phyloP scores from a whole-genome alignment of 2,888 invertebrate genomes.

The Timema cristinae region DNA sequence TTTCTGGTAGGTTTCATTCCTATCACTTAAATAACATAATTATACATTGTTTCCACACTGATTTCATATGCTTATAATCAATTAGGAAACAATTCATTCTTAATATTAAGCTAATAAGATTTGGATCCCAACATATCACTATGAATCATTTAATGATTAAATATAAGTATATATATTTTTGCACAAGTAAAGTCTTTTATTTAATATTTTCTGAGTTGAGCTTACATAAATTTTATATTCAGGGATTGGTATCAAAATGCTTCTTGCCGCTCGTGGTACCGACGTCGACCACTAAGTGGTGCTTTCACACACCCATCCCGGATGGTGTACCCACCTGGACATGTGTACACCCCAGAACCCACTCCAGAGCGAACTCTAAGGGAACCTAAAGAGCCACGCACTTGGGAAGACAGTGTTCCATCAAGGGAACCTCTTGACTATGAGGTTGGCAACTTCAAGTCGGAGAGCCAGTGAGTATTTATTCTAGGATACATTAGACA shows the following conservation, averaged over 20 bases:
- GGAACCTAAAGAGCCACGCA: constrained; percentile 49
- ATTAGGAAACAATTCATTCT: too few species aligned
- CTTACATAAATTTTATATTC: constrained; percentile 26
- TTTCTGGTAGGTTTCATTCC: too few species aligned
- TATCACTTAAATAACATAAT: too few species aligned
- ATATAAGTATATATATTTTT: too few species aligned
- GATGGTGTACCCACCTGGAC: constrained; percentile 90
- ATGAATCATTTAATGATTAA: too few species aligned
- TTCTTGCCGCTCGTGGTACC: constrained; percentile 80
- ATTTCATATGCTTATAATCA: too few species aligned
- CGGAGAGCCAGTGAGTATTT: constrained; percentile 77
- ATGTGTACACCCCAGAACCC: constrained; percentile 73
- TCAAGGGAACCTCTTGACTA: constrained; percentile 78
- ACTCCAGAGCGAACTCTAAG: constrained; percentile 47
- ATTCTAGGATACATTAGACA: not conserved
- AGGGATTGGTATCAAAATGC: constrained; percentile 89
- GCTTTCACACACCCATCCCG: constrained; percentile 88
- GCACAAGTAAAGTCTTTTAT: too few species aligned
- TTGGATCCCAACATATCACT: too few species aligned
- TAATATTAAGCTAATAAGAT: too few species aligned
- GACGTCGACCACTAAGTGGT: constrained; percentile 75
- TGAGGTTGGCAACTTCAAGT: constrained; percentile 73
- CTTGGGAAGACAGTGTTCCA: constrained; percentile 69
- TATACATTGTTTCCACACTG: too few species aligned
- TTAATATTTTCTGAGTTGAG: not conserved